These are phyloP conservation scores for Tapirus terrestris DNA, from an alignment of 2,113 vertebrate species.

Conservation along the genomic window DNA sequence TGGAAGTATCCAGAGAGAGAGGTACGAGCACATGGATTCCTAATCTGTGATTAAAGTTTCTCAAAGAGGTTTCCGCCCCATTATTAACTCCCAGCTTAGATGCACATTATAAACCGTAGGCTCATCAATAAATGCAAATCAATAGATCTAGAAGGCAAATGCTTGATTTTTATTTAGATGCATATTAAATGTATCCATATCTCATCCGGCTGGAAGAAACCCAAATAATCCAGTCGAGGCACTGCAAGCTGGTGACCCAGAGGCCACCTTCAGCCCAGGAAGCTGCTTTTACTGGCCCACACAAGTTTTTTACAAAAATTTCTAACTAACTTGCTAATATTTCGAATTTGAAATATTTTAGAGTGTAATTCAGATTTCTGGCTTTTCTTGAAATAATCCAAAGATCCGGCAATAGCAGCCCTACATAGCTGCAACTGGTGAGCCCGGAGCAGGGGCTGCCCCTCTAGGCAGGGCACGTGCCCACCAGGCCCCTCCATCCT, in stretches of 20 bases:
- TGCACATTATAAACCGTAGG: neutral
- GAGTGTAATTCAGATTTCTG: neutral
- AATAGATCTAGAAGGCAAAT: conserved; percentile 18
- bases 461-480: neutral
- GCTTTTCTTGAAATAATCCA: neutral
- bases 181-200: neutral
- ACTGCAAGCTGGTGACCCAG: neutral
- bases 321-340: neutral
- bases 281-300: neutral
- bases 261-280: accelerated
- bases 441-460: neutral
- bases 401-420: neutral
- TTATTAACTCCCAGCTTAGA: neutral
- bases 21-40: neutral
- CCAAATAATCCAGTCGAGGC: neutral
- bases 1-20: neutral
- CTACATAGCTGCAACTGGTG: accelerated
- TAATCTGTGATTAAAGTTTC: conserved; percentile 45
- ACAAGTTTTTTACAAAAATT: neutral
- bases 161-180: conserved; percentile 2
- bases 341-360: neutral
- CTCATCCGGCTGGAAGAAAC: neutral
- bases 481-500: neutral
- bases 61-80: neutral
- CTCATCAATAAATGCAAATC: conserved; percentile 57